Conservation (phyloP, 2,888 invertebrate genomes). For the Agriopis marginaria region DNA sequence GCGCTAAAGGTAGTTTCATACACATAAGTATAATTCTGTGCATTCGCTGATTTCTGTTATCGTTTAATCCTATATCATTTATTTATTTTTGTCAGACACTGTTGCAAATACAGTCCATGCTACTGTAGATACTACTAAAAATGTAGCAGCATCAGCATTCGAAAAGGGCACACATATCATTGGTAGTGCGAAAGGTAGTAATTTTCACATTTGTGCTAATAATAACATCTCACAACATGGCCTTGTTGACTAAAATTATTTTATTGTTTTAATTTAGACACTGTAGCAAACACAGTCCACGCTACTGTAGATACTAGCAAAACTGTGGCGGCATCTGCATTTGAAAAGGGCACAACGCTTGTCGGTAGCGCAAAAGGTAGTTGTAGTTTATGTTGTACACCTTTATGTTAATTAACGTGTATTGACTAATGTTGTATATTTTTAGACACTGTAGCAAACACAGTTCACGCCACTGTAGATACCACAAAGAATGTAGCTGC, state of each 20-base stretch:
- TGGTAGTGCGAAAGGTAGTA: conserved; percentile 60
- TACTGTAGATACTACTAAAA: conserved; percentile 65
- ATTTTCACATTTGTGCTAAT: conserved; percentile 15
- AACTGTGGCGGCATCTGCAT: conserved; percentile 57
- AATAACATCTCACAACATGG: background rate
- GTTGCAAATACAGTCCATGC: conserved; percentile 52
- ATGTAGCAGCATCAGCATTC: conserved; percentile 58
- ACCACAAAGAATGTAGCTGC: conserved; percentile 62
- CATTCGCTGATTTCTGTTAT: background rate
- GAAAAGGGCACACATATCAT: conserved; percentile 61
- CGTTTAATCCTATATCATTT: background rate
- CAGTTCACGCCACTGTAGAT: conserved; percentile 58
- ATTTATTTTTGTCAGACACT: conserved; percentile 33
- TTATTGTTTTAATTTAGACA: conserved; percentile 51
- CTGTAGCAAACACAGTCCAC: conserved; percentile 54
- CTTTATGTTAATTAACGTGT: conserved; percentile 1
- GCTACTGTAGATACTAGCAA: conserved; percentile 64
- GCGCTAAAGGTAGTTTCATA: conserved; percentile 54
- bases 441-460: conserved; percentile 59
- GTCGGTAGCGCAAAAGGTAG: conserved; percentile 62
- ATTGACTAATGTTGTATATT: conserved; percentile 30
- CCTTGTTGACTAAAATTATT: conserved; percentile 46
- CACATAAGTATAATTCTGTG: no score
- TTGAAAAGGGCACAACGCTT: conserved; percentile 58
- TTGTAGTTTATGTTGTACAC: conserved; percentile 3